Base-by-base conservation (phyloP, 2,113 vertebrate species). In the Pseudopodoces humilis region DNA sequence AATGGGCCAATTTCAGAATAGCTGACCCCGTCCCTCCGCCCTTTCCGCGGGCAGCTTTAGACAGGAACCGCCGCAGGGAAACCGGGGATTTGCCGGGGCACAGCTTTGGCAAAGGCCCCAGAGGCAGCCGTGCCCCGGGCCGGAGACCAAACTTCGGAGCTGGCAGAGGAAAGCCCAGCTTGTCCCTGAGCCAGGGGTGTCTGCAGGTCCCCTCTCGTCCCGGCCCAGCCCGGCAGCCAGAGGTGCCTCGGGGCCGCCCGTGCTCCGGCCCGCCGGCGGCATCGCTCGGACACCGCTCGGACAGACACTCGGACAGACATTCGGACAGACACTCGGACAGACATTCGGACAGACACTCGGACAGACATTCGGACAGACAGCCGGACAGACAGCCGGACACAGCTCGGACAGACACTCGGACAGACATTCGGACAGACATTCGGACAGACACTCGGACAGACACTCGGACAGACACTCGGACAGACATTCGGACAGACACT, bases 1-100 rank as follows among this genome's bases (percentile, higher is more conserved):
- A 79, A 13, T 2, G 31, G 20, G 35, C 18, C 67, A 4, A 1
- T 33, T 50, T 39, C 1, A 4, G 74, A 37, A 13, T 1, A 52
- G 33, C 44, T 6, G 59, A 41, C 3, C 11, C 10, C 3, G 1
- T 3, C 18, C 25, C 23, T 4, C 13, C 0, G 2, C 35, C 39
- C 39, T 39, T 18, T 7, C 58, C 0, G 0, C n/a, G 5, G 77
- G 52, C 46, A 19, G 31, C 78, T 39, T 33, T 4, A 2, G 60
- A 0, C 1, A 15, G 35, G 27, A 11, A 1, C 15, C 0, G 27
- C 60, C 1, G 11, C 68, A 7, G 33, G 1, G 15, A 21, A 17
- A 1, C 28, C 0, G 16, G 15, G 74, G 28, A 63, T 10, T 3
- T 2, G 10, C 23, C 5, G 8, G 21, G n/a, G 3, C 19, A 19